Evolutionary conservation across 1,140 invertebrate genomes (phyloP), one percentile per base, ranked within the genome.

Genomic region (Drosophila fuyamai): DNA sequence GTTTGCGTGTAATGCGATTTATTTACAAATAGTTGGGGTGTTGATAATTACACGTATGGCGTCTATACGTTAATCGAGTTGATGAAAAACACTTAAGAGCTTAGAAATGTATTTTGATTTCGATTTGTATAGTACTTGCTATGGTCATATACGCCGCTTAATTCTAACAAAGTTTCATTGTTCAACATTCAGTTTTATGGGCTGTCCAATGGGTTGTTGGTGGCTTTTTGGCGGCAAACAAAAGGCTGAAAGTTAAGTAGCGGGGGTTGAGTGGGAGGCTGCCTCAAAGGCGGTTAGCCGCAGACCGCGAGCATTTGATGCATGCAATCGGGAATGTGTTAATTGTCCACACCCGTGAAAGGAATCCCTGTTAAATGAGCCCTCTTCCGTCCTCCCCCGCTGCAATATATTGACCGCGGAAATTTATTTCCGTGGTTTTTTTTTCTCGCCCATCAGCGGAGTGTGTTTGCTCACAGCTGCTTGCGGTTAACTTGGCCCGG

Each of bases 31-130:
- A 67, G 44, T 60, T 13, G 55, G 60, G 54, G 16, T 55, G 38
- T 47, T 36, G 62, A 68, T 76, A 71, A 71, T 71, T 71, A 71
- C 67, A 71, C 44, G 72, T 58, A 76, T 58, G 54, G 50, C 51
- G 63, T 73, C 63, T 84, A 77, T 71, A 61, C 51, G 54, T 76
- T 73, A 73, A 71, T 71, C 68, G 68, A 71, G 43, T 23, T 70
- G 58, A 80, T 80, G 84, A 77, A 80, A 88, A 89, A 89, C 84
- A 89, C 80, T 89, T 84, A 83, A 83, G 54, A 77, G 70, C 84
- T 89, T 89, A 89, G 80, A 89, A 81, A 81, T 89, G 77, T 84
- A 89, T 89, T 89, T 89, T 89, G 84, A 89, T 89, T 89, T 89
- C 35, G 59, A 72, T 78, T 65, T 66, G 47, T 50, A 70, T 66